Base-by-base conservation (phyloP, 2,888 invertebrate species). In the Pammene aurita region DNA sequence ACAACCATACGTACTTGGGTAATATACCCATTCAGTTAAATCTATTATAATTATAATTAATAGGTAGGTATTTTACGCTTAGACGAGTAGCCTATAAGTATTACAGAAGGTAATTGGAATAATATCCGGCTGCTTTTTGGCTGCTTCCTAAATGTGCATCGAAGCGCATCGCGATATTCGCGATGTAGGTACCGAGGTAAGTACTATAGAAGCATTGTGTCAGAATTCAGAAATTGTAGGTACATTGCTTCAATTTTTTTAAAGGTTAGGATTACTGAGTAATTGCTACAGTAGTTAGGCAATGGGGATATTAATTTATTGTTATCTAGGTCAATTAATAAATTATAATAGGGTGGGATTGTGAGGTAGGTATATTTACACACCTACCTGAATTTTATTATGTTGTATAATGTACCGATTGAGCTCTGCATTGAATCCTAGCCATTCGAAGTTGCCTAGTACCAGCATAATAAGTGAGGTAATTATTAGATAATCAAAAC, bases 141-240 rank as follows among this genome's bases (percentile, higher is more conserved):
- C 5, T 44, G 10, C n/a, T n/a, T 44, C n/a, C 72, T 50, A 70
- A 72, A 69, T 74, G 74, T 73, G 73, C 70, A 72, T 14, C 62
- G 72, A 70, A 74, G 75, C 76, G 75, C 62, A 74, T 71, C 74
- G 65, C 66, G 46, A 72, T 26, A 26, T n/a, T n/a, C n/a, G n/a
- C n/a, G 26, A 4, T 26, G 26, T 26, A 26, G 4, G 26, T 26
- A 26, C 26, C 26, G 26, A 26, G 26, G 26, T 26, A 26, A 26
- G 26, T 26, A 71, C 58, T 56, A 7, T 64, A 11, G 11, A 14
- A 13, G 6, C 16, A 48, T 18, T 61, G 48, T 61, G 16, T 35
- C 9, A 41, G n/a, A 41, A 41, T 13, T 35, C 9, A 41, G n/a
- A 41, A 41, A 41, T 41, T 41, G n/a, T n/a, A n/a, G n/a, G n/a